Evolutionary conservation across 1,140 invertebrate genomes (phyloP).

Genomic region (Samia ricini): DNA sequence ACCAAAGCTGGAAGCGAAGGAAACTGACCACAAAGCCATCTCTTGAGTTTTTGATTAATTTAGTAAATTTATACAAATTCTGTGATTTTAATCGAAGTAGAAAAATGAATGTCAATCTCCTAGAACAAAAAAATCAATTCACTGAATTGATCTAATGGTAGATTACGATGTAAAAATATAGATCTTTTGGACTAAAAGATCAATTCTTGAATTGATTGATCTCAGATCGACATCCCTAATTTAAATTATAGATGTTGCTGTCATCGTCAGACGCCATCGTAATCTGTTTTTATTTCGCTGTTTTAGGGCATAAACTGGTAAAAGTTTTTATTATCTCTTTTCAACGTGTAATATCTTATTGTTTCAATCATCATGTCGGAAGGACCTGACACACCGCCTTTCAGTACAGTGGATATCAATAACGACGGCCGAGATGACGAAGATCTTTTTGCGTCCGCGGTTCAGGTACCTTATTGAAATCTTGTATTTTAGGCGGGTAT

Average conservation of each 20-base stretch:
- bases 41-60: too few relatives aligned
- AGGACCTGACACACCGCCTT: conserved; percentile 82
- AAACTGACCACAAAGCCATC: too few relatives aligned
- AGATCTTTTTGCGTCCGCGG: conserved; percentile 87
- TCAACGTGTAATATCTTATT: neutral
- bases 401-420: conserved; percentile 83
- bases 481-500: conserved; percentile 44
- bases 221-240: too few relatives aligned
- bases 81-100: too few relatives aligned
- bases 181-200: too few relatives aligned
- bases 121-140: too few relatives aligned
- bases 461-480: conserved; percentile 82
- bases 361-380: conserved; percentile 79
- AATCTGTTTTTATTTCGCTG: conserved; percentile 23
- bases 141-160: too few relatives aligned
- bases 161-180: too few relatives aligned
- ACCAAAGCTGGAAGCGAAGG: too few relatives aligned
- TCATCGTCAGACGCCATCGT: neutral
- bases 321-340: conserved; percentile 2
- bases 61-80: too few relatives aligned
- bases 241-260: neutral
- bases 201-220: too few relatives aligned
- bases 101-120: too few relatives aligned
- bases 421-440: conserved; percentile 85
- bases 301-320: conserved; percentile 37